Percentiles rank a stretch among this genome's conserved stretches.
These are phyloP conservation scores for Hypolimnas misippus DNA, from an alignment of 2,888 invertebrate species.

Conservation along the genomic window DNA sequence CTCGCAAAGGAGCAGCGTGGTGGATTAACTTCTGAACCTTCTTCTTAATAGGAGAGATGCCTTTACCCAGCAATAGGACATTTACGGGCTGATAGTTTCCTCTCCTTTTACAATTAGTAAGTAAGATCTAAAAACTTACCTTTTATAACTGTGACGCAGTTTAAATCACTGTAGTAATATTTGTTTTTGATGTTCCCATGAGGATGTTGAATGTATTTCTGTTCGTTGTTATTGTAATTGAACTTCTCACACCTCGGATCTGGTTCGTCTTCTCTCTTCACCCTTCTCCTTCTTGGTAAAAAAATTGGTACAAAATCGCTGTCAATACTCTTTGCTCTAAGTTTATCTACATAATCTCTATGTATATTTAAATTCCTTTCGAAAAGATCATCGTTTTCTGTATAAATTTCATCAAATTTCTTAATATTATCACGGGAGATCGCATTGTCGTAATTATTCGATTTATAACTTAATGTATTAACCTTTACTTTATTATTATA, in stretches of 20 bases:
- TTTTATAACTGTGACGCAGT: conserved; percentile 65
- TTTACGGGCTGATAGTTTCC: too few species aligned
- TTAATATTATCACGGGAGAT: conserved; percentile 39
- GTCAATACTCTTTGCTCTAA: conserved; percentile 32
- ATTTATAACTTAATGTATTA: conserved; percentile 40
- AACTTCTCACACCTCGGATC: conserved; percentile 51
- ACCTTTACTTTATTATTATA: conserved; percentile 43
- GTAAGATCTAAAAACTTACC: too few species aligned
- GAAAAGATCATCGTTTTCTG: conserved; percentile 48
- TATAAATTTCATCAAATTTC: conserved; percentile 51
- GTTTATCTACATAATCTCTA: conserved; percentile 48
- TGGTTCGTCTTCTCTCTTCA: conserved; percentile 55
- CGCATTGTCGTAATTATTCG: conserved; percentile 37
- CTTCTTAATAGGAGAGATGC: too few species aligned
- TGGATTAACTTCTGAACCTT: too few species aligned
- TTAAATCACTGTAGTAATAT: conserved; percentile 60
- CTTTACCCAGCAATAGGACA: too few species aligned
- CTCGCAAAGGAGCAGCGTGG: too few species aligned
- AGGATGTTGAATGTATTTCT: conserved; percentile 58
- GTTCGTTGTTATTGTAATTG: conserved; percentile 1
- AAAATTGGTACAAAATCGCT: conserved; percentile 35
- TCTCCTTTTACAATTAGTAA: too few species aligned
- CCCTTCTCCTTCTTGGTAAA: conserved; percentile 51
- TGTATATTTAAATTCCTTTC: conserved; percentile 50
- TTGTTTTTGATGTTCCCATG: conserved; percentile 51